These are phyloP conservation scores for Sardina pilchardus DNA, from an alignment of 2,113 vertebrate genomes.

Conservation along the genomic window DNA sequence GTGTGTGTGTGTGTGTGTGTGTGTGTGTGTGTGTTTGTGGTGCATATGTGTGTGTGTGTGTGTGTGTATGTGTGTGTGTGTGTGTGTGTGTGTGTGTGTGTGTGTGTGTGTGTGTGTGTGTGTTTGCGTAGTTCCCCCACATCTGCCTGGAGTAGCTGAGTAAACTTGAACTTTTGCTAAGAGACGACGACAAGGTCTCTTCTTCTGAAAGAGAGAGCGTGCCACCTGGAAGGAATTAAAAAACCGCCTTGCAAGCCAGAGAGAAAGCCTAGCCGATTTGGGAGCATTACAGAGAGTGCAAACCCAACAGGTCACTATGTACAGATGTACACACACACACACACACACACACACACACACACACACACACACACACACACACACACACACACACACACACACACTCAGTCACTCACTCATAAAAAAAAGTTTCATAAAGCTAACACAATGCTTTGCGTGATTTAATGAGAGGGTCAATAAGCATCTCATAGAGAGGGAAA, in stretches of 20 bases:
- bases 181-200: neutral
- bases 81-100: too few relatives aligned
- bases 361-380: too few relatives aligned
- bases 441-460: neutral
- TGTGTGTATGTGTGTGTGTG: too few relatives aligned
- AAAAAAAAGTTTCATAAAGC: neutral
- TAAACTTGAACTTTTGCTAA: neutral
- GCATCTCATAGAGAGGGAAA: neutral
- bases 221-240: slow-evolving; percentile 10
- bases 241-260: neutral
- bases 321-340: neutral
- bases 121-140: neutral
- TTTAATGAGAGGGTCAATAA: neutral
- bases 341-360: too few relatives aligned
- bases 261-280: neutral
- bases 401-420: too few relatives aligned
- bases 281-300: neutral
- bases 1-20: neutral
- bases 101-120: too few relatives aligned
- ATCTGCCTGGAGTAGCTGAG: neutral
- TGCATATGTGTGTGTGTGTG: too few relatives aligned
- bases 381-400: too few relatives aligned
- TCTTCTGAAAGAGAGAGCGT: neutral
- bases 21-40: too few relatives aligned
- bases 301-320: neutral